A percentile compares a stretch with the other conserved stretches of the same genome.
phyloP scores from a whole-genome alignment of 2,888 invertebrate species.

The Plebejus melissa region DNA sequence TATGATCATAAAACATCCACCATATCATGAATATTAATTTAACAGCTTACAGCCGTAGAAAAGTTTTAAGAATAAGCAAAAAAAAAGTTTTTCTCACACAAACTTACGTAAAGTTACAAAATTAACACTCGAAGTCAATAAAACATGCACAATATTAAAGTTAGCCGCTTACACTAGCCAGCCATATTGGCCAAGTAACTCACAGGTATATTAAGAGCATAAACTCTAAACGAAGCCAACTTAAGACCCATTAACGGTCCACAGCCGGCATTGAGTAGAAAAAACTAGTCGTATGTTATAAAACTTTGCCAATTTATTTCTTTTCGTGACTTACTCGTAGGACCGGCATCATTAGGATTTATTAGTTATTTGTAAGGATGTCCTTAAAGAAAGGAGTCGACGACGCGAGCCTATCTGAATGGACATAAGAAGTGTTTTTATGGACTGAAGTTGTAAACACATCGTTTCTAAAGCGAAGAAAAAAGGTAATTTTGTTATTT shows the following conservation, averaged over 20 bases:
- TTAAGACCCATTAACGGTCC: background rate
- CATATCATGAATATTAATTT: too few species aligned
- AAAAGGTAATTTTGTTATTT: too few species aligned
- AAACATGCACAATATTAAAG: background rate
- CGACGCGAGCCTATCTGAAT: background rate
- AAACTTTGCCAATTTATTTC: slow-evolving; percentile 30
- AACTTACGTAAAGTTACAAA: too few species aligned
- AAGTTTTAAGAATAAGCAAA: too few species aligned
- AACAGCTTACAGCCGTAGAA: too few species aligned
- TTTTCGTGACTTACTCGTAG: slow-evolving; percentile 12
- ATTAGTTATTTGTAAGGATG: slow-evolving; percentile 7
- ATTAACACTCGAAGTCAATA: too few species aligned
- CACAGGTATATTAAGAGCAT: background rate
- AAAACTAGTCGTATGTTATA: slow-evolving; percentile 28
- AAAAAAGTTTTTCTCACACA: too few species aligned
- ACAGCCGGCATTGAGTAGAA: background rate
- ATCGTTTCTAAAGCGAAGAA: too few species aligned
- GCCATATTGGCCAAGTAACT: background rate
- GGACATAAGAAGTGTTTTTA: background rate
- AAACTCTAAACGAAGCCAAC: slow-evolving; percentile 3
- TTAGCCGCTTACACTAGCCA: background rate
- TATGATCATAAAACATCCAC: too few species aligned
- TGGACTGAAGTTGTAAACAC: background rate
- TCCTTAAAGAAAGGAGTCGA: background rate
- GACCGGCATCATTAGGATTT: slow-evolving; percentile 8